Evolutionary conservation across 2,888 invertebrate species (phyloP).

Genomic region (Strigamia crassipes): DNA sequence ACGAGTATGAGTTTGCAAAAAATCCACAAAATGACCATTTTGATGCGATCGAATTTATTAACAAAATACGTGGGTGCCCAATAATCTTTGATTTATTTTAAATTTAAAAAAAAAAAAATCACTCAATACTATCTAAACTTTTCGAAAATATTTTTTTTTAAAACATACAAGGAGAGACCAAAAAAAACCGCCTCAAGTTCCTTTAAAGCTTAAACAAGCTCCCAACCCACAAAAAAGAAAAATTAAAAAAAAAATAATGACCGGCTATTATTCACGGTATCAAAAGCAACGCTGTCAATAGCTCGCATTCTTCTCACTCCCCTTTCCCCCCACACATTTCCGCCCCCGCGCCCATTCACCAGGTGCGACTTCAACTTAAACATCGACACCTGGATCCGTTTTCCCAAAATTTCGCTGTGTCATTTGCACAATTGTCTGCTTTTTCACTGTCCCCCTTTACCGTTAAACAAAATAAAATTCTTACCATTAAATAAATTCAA

Average conservation of each 20-base stretch:
- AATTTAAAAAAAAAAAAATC: too few relatives aligned
- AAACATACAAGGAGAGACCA: neutral
- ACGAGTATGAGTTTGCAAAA: too few relatives aligned
- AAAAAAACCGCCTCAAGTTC: neutral
- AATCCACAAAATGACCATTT: too few relatives aligned
- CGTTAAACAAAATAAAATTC: too few relatives aligned
- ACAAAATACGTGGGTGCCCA: too few relatives aligned
- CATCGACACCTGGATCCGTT: slow-evolving; percentile 6
- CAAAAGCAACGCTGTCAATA: neutral
- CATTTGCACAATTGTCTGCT: neutral
- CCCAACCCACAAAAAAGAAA: neutral
- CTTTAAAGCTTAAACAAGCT: neutral
- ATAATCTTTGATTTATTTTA: too few relatives aligned
- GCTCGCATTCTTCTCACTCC: slow-evolving; percentile 1
- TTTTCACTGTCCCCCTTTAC: neutral
- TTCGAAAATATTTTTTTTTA: neutral
- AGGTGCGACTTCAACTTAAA: neutral
- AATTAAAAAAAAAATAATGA: neutral
- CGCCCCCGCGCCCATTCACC: slow-evolving; percentile 12
- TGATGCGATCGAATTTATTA: too few relatives aligned
- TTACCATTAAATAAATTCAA: too few relatives aligned
- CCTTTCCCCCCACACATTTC: neutral
- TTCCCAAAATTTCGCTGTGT: neutral
- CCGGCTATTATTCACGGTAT: neutral
- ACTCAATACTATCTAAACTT: too few relatives aligned